Base-by-base conservation (phyloP, 1,140 invertebrate species). In the Latrodectus geometricus region DNA sequence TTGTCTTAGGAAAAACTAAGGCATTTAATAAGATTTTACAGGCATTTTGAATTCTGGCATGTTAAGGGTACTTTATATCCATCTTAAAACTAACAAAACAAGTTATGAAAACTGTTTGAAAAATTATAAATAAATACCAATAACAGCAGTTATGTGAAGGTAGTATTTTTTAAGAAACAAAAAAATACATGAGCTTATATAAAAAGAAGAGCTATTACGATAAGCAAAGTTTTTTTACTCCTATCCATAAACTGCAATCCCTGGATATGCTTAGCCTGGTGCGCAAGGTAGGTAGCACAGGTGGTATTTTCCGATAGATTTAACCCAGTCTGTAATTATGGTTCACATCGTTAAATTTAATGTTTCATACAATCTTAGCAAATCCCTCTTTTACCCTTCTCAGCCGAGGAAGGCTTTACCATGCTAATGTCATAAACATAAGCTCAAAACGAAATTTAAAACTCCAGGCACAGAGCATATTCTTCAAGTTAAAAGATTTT, bases 391-490 rank as follows among this genome's bases (percentile, higher is more conserved):
- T 74, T 23, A 56, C 61, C 54, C 54, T 48, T 61, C 69, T 81
- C 66, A 81, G 78, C 69, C 65, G 69, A 35, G n/a, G 80, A 83
- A 83, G 73, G 49, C 54, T 81, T 70, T 54, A 35, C 78, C 23
- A 23, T 17, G 78, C 15, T 83, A 83, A 83, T 83, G 80, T 35
- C 80, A 83, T 83, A 83, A 83, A 83, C 80, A 83, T 83, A 83
- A 83, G 72, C 80, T 70, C 80, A 23, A 17, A 69, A 74, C 69
- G 69, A 74, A 83, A 74, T 83, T 74, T 83, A 15, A 49, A 50
- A 52, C 48, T 81, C 50, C 20, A 9, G 52, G 70, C 52, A 52
- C 73, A 61, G 69, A 65, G 65, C 65, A 23, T 65, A 65, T 52
- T 74, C 35, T 83, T 65, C 66, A 48, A 48, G 61, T 52, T 76